A percentile compares a stretch with the other conserved stretches of the same genome.
Conservation (phyloP, 2,113 vertebrate genomes). For the Tachysurus vachellii region DNA sequence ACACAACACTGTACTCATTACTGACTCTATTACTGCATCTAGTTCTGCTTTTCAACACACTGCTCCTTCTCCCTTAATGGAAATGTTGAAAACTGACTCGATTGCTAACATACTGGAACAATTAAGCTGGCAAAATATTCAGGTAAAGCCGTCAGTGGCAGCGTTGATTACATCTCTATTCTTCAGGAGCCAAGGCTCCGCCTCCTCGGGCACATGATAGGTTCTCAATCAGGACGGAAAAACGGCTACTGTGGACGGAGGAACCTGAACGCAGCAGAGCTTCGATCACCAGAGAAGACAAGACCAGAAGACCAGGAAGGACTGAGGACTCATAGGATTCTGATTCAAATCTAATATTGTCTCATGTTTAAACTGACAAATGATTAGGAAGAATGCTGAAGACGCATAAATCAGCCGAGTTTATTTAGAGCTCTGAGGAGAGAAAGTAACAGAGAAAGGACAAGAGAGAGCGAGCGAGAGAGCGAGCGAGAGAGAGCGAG, state of each 20-base stretch:
- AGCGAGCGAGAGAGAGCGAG: not conserved
- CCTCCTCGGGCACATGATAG: no score
- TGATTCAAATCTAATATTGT: not conserved
- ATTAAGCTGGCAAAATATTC: not conserved
- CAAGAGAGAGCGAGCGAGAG: not conserved
- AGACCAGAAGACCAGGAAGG: no score
- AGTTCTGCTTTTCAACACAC: not conserved
- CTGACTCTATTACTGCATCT: not conserved
- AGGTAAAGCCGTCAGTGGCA: not conserved
- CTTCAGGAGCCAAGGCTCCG: not conserved
- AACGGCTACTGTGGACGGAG: not conserved
- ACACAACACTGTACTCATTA: not conserved
- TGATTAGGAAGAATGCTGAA: not conserved
- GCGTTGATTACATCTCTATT: not conserved
- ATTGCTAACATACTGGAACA: not conserved
- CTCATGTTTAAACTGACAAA: not conserved
- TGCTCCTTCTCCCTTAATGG: not conserved
- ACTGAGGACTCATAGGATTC: not conserved
- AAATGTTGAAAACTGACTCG: slow-evolving; percentile 19
- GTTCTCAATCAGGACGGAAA: not conserved
- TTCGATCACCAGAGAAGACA: not conserved
- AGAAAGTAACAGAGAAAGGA: not conserved
- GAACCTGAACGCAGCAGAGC: not conserved
- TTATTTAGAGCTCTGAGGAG: not conserved
- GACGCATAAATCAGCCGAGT: not conserved